Conservation (phyloP, 1,140 invertebrate species). For the Drosophila guanche region DNA sequence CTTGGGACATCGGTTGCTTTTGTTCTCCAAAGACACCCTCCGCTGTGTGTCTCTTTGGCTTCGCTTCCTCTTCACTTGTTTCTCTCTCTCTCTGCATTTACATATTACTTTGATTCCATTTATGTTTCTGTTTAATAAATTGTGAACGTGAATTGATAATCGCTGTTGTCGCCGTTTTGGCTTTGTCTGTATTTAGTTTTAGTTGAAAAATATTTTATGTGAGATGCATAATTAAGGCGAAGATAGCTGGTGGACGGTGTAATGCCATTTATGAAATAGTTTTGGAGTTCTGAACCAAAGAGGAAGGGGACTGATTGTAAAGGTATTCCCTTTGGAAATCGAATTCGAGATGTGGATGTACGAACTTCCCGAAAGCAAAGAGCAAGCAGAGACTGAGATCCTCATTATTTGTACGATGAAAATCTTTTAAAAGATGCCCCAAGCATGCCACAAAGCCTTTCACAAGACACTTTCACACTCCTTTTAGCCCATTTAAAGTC, state of each 20-base stretch:
- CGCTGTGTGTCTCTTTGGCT: too few relatives aligned
- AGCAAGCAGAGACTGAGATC: too few relatives aligned
- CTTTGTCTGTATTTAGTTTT: slow-evolving; percentile 33
- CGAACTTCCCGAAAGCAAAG: too few relatives aligned
- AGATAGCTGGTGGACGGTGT: neutral
- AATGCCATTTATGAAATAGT: neutral
- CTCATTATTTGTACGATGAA: too few relatives aligned
- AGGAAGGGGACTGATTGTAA: neutral
- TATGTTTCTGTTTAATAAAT: slow-evolving; percentile 55
- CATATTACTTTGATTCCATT: slow-evolving; percentile 69
- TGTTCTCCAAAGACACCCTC: slow-evolving; percentile 11
- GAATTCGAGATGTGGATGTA: too few relatives aligned
- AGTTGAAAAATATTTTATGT: slow-evolving; percentile 14
- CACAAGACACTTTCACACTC: neutral
- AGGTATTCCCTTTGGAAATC: neutral
- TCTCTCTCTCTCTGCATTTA: slow-evolving; percentile 33
- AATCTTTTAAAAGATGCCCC: neutral
- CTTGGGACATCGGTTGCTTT: slow-evolving; percentile 34
- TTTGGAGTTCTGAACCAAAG: too few relatives aligned
- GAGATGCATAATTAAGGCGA: slow-evolving; percentile 21
- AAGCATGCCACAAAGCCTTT: too few relatives aligned
- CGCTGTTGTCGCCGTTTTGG: slow-evolving; percentile 8
- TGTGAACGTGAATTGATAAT: slow-evolving; percentile 41
- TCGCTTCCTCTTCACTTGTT: slow-evolving; percentile 14
- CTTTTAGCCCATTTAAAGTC: neutral